Conservation (phyloP, 2,888 invertebrate genomes). For the Drosophila mimetica region DNA sequence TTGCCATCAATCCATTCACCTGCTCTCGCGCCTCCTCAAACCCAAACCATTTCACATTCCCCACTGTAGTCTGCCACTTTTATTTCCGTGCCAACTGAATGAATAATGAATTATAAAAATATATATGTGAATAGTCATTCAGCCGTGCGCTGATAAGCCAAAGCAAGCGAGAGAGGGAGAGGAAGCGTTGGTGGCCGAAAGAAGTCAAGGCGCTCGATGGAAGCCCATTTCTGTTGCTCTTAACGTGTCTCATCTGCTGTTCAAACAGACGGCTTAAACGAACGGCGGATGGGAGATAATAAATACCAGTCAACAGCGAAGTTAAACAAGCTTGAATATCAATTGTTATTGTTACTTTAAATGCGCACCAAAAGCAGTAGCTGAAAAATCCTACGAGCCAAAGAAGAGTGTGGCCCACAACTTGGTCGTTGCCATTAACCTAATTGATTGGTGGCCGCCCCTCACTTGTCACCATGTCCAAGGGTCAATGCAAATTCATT, state of each 20-base stretch:
- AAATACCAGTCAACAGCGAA: conserved; percentile 19
- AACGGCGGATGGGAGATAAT: conserved; percentile 15
- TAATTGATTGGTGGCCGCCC: conserved; percentile 65
- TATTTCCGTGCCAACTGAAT: conserved; percentile 28
- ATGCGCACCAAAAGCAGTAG: conserved; percentile 30
- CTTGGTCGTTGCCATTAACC: conserved; percentile 54
- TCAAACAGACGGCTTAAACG: conserved; percentile 28
- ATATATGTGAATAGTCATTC: conserved; percentile 47
- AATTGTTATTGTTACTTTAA: conserved; percentile 41
- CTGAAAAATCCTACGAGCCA: neutral
- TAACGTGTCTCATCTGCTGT: conserved; percentile 23
- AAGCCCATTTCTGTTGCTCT: conserved; percentile 26
- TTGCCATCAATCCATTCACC: neutral
- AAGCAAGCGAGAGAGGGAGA: neutral
- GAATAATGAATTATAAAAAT: conserved; percentile 48
- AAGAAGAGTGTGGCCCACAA: conserved; percentile 3
- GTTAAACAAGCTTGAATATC: conserved; percentile 20
- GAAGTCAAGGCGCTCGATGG: conserved; percentile 40
- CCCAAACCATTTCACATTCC: conserved; percentile 7
- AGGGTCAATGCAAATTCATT: conserved; percentile 63
- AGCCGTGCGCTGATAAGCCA: conserved; percentile 48
- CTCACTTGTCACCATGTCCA: conserved; percentile 26
- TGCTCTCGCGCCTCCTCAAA: neutral
- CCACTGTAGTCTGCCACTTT: conserved; percentile 7
- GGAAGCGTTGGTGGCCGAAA: conserved; percentile 8